Conservation (phyloP, 92 coral and sea anemone species). For the Palythoa heliodiscus region DNA sequence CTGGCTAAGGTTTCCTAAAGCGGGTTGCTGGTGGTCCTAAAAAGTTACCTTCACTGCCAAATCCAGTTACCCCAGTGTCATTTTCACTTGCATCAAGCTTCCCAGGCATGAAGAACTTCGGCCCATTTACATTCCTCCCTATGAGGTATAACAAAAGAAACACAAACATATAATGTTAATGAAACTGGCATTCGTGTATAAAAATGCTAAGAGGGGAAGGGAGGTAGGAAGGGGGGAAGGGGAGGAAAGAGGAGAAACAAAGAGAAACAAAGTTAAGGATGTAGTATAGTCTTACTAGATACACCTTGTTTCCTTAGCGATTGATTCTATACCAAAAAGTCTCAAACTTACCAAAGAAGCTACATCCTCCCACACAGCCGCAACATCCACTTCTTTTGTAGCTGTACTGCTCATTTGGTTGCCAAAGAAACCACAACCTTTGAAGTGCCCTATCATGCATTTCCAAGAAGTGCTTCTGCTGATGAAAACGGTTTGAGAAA, state of each 20-base stretch:
- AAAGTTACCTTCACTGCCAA: constrained; percentile 51
- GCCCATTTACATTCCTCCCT: constrained; percentile 77
- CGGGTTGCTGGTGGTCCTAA: too few relatives aligned
- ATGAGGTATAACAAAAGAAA: not conserved
- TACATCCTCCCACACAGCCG: constrained; percentile 96
- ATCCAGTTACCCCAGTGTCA: constrained; percentile 67
- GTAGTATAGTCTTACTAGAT: too few relatives aligned
- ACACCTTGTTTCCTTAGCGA: too few relatives aligned
- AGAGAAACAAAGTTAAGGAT: too few relatives aligned
- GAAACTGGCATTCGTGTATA: not conserved
- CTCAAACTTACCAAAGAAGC: constrained; percentile 83
- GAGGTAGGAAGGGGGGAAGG: too few relatives aligned
- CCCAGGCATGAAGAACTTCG: constrained; percentile 84
- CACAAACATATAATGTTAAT: not conserved
- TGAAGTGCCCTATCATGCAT: constrained; percentile 79
- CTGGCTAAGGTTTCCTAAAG: too few relatives aligned
- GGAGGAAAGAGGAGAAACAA: too few relatives aligned
- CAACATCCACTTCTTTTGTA: constrained; percentile 69
- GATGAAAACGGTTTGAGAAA: constrained; percentile 56
- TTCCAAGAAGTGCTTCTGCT: constrained; percentile 88
- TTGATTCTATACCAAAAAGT: not conserved
- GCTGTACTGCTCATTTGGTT: constrained; percentile 57
- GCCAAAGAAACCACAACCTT: constrained; percentile 98
- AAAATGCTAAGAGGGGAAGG: too few relatives aligned
- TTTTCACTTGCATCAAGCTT: constrained; percentile 93